Evolutionary conservation across 1,140 invertebrate genomes (phyloP).

Genomic region (Drosophila ohnishii): DNA sequence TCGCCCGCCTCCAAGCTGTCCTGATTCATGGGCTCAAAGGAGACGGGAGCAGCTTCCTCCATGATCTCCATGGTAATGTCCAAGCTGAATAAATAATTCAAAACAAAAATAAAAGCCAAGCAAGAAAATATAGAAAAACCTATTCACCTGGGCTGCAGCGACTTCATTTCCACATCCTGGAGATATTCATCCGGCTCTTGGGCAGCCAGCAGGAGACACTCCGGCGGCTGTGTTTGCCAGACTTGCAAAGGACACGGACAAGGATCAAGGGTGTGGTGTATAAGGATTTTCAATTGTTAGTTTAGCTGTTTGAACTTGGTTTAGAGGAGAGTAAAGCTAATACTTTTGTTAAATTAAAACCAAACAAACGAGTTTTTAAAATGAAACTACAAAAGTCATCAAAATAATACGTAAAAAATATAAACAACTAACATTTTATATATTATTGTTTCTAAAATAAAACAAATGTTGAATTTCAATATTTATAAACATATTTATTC

Average conservation of each 20-base stretch:
- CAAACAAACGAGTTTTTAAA: neutral
- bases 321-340: neutral
- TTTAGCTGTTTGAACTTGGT: conserved; percentile 4
- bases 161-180: conserved; percentile 13
- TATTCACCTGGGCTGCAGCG: conserved; percentile 20
- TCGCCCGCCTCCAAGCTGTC: conserved; percentile 82
- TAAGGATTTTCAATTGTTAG: conserved; percentile 21
- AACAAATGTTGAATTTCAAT: neutral
- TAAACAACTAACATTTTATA: neutral
- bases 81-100: conserved; percentile 3
- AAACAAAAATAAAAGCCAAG: neutral
- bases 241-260: neutral
- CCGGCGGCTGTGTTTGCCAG: conserved; percentile 20
- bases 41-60: conserved; percentile 9
- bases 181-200: conserved; percentile 16
- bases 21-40: conserved; percentile 84
- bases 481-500: neutral
- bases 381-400: neutral
- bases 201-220: conserved; percentile 23
- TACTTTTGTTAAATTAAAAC: neutral
- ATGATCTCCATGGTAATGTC: conserved; percentile 51
- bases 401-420: neutral
- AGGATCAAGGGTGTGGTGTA: conserved; percentile 3
- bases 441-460: neutral
- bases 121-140: neutral